A percentile compares a stretch with the other conserved stretches of the same genome.
phyloP scores from a whole-genome alignment of 2,113 vertebrate species.

The Varanus komodoensis region DNA sequence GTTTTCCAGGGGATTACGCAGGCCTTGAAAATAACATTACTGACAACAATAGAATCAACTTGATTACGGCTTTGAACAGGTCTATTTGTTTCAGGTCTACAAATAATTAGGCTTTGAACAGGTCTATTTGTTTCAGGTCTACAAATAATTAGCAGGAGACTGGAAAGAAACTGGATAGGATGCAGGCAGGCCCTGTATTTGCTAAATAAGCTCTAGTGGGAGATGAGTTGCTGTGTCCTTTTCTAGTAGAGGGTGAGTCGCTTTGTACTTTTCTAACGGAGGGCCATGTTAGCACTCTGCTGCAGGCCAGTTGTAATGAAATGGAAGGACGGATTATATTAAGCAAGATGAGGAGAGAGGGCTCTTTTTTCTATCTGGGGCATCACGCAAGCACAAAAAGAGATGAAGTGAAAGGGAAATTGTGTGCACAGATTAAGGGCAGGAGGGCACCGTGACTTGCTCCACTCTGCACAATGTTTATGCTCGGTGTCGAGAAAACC shows the following conservation, averaged over 20 bases:
- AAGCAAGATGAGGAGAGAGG: background rate
- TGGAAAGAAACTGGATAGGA: slow-evolving; percentile 12
- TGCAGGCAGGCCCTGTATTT: slow-evolving; percentile 5
- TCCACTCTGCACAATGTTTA: background rate
- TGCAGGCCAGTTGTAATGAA: slow-evolving; percentile 12
- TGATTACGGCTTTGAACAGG: background rate
- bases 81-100: background rate
- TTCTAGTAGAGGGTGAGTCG: background rate
- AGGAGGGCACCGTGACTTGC: background rate
- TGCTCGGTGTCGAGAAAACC: slow-evolving; percentile 3
- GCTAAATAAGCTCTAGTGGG: slow-evolving; percentile 27
- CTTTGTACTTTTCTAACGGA: background rate
- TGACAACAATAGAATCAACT: background rate
- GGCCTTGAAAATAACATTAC: too few relatives aligned
- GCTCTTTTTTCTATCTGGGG: background rate
- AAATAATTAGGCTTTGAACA: background rate
- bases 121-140: background rate
- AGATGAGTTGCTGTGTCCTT: background rate
- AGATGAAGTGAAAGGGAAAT: background rate
- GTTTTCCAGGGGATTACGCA: background rate
- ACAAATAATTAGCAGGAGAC: background rate
- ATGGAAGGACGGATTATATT: background rate
- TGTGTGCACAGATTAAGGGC: background rate
- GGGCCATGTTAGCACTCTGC: background rate
- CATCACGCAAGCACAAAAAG: background rate